phyloP scores from a whole-genome alignment of 2,888 invertebrate species.

The Steinernema scapterisci region DNA sequence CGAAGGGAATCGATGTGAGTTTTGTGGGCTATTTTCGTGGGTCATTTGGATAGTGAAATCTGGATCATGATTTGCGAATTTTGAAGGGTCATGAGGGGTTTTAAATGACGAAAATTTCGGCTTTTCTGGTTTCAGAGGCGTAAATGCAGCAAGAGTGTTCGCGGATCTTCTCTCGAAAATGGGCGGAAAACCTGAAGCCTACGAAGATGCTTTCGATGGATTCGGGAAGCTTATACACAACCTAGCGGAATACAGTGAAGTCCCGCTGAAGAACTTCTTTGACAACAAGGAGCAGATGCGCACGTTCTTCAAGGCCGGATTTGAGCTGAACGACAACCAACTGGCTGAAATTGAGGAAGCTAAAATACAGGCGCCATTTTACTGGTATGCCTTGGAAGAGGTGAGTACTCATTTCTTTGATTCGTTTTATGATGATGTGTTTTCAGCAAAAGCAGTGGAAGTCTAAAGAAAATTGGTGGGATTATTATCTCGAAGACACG shows the following conservation, averaged over 20 bases:
- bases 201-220: constrained; percentile 40
- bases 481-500: too few species aligned
- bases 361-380: constrained; percentile 33
- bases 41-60: not conserved
- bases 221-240: constrained; percentile 46
- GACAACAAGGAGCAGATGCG: constrained; percentile 1
- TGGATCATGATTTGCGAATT: not conserved
- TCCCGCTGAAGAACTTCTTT: constrained; percentile 21
- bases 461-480: too few species aligned
- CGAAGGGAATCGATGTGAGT: constrained; percentile 42
- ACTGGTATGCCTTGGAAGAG: constrained; percentile 30
- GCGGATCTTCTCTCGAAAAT: not conserved
- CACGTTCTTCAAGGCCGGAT: not conserved
- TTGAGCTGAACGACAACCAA: constrained; percentile 32
- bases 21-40: not conserved
- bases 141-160: not conserved
- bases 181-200: constrained; percentile 44
- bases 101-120: not conserved
- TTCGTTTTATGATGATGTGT: too few species aligned
- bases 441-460: too few species aligned
- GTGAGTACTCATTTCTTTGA: constrained; percentile 35
- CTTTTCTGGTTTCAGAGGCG: not conserved
- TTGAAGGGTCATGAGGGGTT: not conserved
- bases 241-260: constrained; percentile 39
- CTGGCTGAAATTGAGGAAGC: not conserved